Evolutionary conservation across 2,888 invertebrate species (phyloP).

Genomic region (Zele albiditarsus): DNA sequence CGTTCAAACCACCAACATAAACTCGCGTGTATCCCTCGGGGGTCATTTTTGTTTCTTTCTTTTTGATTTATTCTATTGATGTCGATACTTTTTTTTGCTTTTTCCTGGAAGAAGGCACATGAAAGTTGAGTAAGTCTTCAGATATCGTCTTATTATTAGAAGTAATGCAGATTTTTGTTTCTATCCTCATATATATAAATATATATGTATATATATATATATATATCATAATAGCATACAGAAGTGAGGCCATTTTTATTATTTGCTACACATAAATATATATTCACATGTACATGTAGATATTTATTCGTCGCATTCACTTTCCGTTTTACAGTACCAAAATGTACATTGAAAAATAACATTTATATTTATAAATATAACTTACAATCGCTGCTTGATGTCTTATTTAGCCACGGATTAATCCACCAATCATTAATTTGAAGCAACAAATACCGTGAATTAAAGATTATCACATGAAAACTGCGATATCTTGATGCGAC

Average conservation of each 20-base stretch:
- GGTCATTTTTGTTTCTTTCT: constrained; percentile 58
- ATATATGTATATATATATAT: too few relatives aligned
- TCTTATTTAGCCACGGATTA: neutral
- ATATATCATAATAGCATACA: neutral
- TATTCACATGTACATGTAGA: constrained; percentile 4
- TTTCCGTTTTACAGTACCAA: neutral
- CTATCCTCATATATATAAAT: too few relatives aligned
- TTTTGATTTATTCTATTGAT: constrained; percentile 26
- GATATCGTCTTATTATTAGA: neutral
- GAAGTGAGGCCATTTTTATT: neutral
- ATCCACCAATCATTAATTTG: neutral
- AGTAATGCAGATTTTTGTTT: neutral
- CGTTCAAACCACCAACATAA: constrained; percentile 91
- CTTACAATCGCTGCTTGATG: neutral
- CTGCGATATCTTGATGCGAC: constrained; percentile 11
- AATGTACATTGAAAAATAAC: neutral
- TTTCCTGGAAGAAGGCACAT: constrained; percentile 26
- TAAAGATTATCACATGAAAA: constrained; percentile 18
- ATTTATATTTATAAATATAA: neutral
- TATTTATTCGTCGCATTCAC: neutral
- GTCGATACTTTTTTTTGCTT: constrained; percentile 11
- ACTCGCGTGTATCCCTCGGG: constrained; percentile 80
- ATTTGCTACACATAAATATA: neutral
- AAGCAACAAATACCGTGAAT: neutral
- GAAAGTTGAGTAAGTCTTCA: neutral